Evolutionary conservation across 2,888 invertebrate species (phyloP).

Genomic region (Liopterus haemorrhoidalis): DNA sequence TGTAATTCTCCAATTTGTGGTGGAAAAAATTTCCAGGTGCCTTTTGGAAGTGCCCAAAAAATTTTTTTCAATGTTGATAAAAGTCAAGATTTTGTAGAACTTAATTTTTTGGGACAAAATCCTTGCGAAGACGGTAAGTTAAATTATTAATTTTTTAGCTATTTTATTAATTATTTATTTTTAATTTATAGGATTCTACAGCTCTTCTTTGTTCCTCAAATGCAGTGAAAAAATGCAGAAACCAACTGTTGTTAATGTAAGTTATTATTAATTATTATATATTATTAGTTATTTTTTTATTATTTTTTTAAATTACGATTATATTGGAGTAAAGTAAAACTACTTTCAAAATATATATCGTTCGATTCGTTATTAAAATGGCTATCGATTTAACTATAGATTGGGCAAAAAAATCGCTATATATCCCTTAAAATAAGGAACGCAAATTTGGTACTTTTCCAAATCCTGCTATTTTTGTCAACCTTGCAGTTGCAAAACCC

Average conservation of each 20-base stretch:
- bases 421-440: neutral
- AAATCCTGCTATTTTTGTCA: too few relatives aligned
- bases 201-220: slow-evolving; percentile 12
- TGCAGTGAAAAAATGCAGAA: slow-evolving; percentile 7
- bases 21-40: too few relatives aligned
- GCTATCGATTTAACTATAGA: neutral
- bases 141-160: neutral
- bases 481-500: too few relatives aligned
- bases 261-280: neutral
- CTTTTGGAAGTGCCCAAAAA: too few relatives aligned
- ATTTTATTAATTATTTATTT: neutral
- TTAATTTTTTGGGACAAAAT: slow-evolving; percentile 5
- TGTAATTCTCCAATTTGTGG: slow-evolving; percentile 4
- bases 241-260: slow-evolving; percentile 12
- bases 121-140: slow-evolving; percentile 3
- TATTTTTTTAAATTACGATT: neutral
- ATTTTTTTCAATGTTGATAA: neutral
- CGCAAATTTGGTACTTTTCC: too few relatives aligned
- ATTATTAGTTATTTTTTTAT: slow-evolving; percentile 1
- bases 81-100: neutral
- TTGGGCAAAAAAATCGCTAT: neutral
- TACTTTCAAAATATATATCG: neutral
- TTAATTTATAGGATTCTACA: slow-evolving; percentile 8
- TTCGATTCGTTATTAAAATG: slow-evolving; percentile 6
- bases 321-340: neutral